These are phyloP conservation scores for Chaetodon trifascialis DNA, from an alignment of 2,113 vertebrate genomes.

Conservation along the genomic window DNA sequence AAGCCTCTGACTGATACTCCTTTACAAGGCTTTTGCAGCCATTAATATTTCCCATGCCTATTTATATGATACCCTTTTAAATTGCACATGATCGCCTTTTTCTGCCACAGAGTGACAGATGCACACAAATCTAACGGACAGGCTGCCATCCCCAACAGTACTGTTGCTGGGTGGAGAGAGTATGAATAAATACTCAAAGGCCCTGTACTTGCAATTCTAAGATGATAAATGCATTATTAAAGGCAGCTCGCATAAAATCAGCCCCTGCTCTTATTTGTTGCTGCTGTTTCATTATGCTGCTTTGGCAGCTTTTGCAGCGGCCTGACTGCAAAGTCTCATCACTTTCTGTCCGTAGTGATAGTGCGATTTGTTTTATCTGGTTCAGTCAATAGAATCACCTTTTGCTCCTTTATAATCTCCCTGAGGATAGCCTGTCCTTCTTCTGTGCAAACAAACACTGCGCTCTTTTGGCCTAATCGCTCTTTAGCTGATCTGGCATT, in stretches of 20 bases:
- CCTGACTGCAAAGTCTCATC: conserved; percentile 47
- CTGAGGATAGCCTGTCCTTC: conserved; percentile 38
- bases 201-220: conserved; percentile 35
- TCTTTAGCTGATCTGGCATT: conserved; percentile 68
- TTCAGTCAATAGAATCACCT: conserved; percentile 70
- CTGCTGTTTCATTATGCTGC: conserved; percentile 42
- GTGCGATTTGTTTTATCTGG: conserved; percentile 64
- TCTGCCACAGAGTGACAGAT: conserved; percentile 41
- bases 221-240: conserved; percentile 72
- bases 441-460: conserved; percentile 48
- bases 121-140: conserved; percentile 46
- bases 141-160: conserved; percentile 21
- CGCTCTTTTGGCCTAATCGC: conserved; percentile 50
- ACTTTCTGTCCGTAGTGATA: conserved; percentile 27
- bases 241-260: conserved; percentile 32
- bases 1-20: conserved; percentile 30
- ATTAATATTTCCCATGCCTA: conserved; percentile 64
- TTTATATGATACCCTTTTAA: conserved; percentile 57
- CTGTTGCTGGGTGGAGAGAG: conserved; percentile 19
- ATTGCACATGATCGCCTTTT: conserved; percentile 33
- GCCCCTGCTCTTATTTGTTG: conserved; percentile 42
- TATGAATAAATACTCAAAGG: conserved; percentile 51
- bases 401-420: conserved; percentile 53
- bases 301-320: conserved; percentile 38
- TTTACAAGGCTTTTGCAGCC: conserved; percentile 49